Conservation (phyloP, 1,140 invertebrate genomes). For the Apis dorsata region DNA sequence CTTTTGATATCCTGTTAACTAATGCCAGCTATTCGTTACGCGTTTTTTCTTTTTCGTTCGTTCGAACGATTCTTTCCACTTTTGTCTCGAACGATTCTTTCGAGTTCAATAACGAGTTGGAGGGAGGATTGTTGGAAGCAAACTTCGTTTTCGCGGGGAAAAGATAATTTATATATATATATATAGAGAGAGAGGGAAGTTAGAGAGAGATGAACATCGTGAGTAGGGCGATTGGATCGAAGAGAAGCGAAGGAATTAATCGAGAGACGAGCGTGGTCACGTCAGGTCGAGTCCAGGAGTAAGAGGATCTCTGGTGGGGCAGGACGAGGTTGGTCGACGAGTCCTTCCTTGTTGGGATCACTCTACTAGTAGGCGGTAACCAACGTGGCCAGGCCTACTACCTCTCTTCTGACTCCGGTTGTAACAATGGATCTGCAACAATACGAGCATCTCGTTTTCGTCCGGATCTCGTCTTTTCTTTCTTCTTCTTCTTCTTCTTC, state of each 20-base stretch:
- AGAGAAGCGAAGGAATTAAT: neutral
- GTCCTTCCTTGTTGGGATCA: conserved; percentile 63
- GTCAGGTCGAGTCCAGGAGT: conserved; percentile 5
- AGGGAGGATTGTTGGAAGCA: too few relatives aligned
- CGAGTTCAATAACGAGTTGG: neutral
- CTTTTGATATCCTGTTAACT: conserved; percentile 81
- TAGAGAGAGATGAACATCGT: too few relatives aligned
- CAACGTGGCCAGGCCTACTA: conserved; percentile 66
- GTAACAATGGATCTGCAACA: conserved; percentile 68
- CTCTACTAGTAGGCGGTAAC: conserved; percentile 69
- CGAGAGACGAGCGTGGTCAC: neutral
- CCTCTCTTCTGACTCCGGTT: conserved; percentile 55
- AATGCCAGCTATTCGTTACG: conserved; percentile 80
- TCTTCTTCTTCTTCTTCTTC: conserved; percentile 7
- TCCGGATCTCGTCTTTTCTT: conserved; percentile 48
- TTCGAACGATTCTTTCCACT: conserved; percentile 1
- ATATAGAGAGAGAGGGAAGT: too few relatives aligned
- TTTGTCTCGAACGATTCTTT: neutral
- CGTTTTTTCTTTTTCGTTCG: conserved; percentile 57
- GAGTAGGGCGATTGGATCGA: neutral
- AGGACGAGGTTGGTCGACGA: conserved; percentile 51
- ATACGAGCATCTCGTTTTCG: conserved; percentile 59
- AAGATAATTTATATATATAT: too few relatives aligned
- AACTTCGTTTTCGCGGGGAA: too few relatives aligned
- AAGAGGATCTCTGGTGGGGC: conserved; percentile 47